phyloP scores from a whole-genome alignment of 2,888 invertebrate species.

The Ichneumoninae sp. region DNA sequence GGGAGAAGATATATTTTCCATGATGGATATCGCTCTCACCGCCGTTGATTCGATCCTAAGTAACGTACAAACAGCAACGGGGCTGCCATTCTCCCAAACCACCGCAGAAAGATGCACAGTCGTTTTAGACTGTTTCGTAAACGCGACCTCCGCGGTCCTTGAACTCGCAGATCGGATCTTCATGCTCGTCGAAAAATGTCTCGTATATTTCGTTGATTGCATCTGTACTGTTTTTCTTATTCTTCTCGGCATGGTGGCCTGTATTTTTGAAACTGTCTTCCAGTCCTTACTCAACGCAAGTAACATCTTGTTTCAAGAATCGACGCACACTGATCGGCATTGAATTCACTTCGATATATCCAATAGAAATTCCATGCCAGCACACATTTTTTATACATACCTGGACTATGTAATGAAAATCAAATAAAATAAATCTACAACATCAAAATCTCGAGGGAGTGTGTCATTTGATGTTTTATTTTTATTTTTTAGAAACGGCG shows the following conservation, averaged over 20 bases:
- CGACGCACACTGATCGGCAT: background rate
- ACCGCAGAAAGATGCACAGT: background rate
- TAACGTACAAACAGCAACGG: background rate
- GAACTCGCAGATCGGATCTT: conserved; percentile 10
- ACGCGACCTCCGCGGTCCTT: background rate
- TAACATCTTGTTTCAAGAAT: background rate
- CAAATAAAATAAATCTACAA: conserved; percentile 35
- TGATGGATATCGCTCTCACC: background rate
- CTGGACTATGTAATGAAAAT: conserved; percentile 26
- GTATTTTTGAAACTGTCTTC: background rate
- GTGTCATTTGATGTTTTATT: conserved; percentile 16
- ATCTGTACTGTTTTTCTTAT: conserved; percentile 20
- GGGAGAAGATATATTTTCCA: conserved; percentile 5
- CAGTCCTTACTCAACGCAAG: background rate
- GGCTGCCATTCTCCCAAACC: background rate
- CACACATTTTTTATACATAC: conserved; percentile 10
- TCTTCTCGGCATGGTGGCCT: background rate
- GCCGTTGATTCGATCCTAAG: background rate
- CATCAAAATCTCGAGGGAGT: background rate
- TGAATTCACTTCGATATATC: background rate
- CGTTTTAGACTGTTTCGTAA: conserved; percentile 26
- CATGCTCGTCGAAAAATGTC: conserved; percentile 16
- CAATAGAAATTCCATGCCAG: conserved; percentile 2
- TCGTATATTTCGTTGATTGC: conserved; percentile 1
- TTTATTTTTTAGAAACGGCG: conserved; percentile 76